Evolutionary conservation across 1,140 invertebrate genomes (phyloP), one percentile per base, ranked within the genome.

Genomic region (Elysia chlorotica): DNA sequence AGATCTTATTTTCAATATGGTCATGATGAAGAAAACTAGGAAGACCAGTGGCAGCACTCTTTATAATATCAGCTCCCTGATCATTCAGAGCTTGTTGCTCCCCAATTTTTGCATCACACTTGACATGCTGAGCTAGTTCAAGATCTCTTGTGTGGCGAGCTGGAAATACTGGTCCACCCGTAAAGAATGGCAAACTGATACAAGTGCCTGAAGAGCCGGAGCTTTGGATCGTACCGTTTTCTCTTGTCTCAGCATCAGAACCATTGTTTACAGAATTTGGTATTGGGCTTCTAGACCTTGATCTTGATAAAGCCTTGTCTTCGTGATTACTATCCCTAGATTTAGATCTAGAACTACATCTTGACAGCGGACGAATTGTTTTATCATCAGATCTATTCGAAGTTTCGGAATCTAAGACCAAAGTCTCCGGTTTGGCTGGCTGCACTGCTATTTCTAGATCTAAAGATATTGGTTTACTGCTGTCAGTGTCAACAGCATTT

Each of bases 101-200:
- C 10, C 17, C 56, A 30, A 25, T 17, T 6, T 56, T 25, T 56
- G 30, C 48, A 30, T 36, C 33, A 71, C 23, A 21, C n/a, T 17
- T 17, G n/a, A n/a, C n/a, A n/a, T 41, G 10, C 21, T 61, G 56
- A 38, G 68, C n/a, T 28, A 62, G 35, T 6, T 71, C 33, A 33
- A 71, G 41, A 17, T 71, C 68, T 41, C 68, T 62, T 31, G 33
- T 59, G 28, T 62, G 56, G 1, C 68, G 54, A 25, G 68, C 68
- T 28, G 68, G 68, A 62, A 71, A 71, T 3, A 71, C 68, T 1
- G 68, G 68, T 31, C 56, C 68, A 41, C 21, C 41, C 41, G n/a
- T n/a, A 48, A 14, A 48, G 41, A 48, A 48, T 14, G 41, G 41
- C n/a, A n/a, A n/a, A n/a, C n/a, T n/a, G n/a, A 48, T 48, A n/a